Percentiles rank a stretch among this genome's conserved stretches.
Conservation (phyloP, 1,140 invertebrate species). For the Heliconius nattereri region DNA sequence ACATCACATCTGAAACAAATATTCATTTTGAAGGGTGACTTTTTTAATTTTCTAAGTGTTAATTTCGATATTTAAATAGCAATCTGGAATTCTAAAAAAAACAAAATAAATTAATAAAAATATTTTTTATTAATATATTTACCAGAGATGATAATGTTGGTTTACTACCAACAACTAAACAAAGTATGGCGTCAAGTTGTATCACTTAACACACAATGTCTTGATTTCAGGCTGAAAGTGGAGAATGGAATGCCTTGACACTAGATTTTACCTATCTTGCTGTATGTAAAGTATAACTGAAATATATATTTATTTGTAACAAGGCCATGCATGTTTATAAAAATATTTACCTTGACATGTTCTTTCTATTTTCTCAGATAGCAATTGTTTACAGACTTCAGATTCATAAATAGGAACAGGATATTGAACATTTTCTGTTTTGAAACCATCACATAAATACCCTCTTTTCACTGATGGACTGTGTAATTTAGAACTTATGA, state of each 20-base stretch:
- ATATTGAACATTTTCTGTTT: constrained; percentile 73
- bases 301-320: too few species aligned
- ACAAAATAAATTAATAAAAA: too few species aligned
- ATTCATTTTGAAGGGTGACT: neutral
- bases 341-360: constrained; percentile 85
- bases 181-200: too few species aligned
- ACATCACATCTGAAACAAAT: constrained; percentile 85
- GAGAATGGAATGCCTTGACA: too few species aligned
- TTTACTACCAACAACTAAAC: too few species aligned
- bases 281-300: too few species aligned
- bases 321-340: neutral
- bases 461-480: constrained; percentile 83
- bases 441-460: constrained; percentile 75
- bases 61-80: neutral
- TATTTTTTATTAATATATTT: too few species aligned
- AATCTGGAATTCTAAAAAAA: too few species aligned
- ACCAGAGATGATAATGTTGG: too few species aligned
- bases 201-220: too few species aligned
- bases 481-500: constrained; percentile 82
- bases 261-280: too few species aligned
- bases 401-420: constrained; percentile 89
- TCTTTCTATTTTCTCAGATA: constrained; percentile 91
- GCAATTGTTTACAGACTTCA: constrained; percentile 90
- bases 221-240: too few species aligned
- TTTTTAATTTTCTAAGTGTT: neutral